A percentile compares a stretch with the other conserved stretches of the same genome.
Conservation (phyloP, 2,797 vertebrate genomes). For the Sebastolobus alascanus region DNA sequence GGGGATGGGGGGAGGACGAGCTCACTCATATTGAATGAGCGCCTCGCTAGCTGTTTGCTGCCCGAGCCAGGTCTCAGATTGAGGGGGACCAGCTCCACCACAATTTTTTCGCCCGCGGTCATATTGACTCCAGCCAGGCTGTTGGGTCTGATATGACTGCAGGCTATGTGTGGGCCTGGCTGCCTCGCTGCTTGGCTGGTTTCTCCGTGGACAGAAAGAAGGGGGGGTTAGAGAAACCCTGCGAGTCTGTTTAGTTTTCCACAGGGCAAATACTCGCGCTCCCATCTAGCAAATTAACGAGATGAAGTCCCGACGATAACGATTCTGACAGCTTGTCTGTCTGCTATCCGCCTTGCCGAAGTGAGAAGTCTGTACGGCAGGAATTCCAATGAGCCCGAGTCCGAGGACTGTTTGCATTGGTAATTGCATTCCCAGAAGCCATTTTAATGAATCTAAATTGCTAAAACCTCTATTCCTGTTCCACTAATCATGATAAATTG, state of each 20-base stretch:
- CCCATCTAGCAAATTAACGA: conserved; percentile 84
- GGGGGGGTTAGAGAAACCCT: conserved; percentile 41
- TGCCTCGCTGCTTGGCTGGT: conserved; percentile 68
- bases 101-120: conserved; percentile 79
- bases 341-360: conserved; percentile 59
- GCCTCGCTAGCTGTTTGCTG: conserved; percentile 49
- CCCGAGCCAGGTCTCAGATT: conserved; percentile 56
- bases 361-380: conserved; percentile 48
- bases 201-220: conserved; percentile 45
- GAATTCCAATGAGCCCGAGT: conserved; percentile 73
- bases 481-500: conserved; percentile 45
- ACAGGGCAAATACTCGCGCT: conserved; percentile 81
- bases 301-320: conserved; percentile 77
- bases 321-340: conserved; percentile 80
- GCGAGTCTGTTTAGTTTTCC: conserved; percentile 79
- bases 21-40: conserved; percentile 66
- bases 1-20: not conserved
- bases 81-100: conserved; percentile 72
- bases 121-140: conserved; percentile 86
- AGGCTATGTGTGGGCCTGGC: conserved; percentile 82
- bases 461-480: conserved; percentile 55
- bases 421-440: conserved; percentile 61
- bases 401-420: conserved; percentile 53
- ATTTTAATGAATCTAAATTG: conserved; percentile 66
- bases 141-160: conserved; percentile 84